A percentile compares a stretch with the other conserved stretches of the same genome.
phyloP scores from a whole-genome alignment of 2,797 vertebrate species.

The Acrocephalus scirpaceus region DNA sequence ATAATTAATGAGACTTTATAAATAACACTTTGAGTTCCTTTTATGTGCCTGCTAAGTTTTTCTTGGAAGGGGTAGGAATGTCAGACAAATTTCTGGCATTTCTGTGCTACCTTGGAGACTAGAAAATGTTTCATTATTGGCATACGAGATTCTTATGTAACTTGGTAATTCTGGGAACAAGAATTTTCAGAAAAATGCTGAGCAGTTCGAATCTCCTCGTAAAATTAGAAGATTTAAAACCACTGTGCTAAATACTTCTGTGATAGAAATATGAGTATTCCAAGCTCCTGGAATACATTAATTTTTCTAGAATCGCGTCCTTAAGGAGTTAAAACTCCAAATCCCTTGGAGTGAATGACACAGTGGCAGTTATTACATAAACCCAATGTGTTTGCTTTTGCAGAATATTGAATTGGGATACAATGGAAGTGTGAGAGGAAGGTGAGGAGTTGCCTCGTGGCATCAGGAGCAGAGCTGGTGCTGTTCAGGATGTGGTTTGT shows the following conservation, averaged over 20 bases:
- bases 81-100: slow-evolving; percentile 32
- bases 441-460: not conserved
- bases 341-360: accelerated
- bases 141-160: slow-evolving; percentile 47
- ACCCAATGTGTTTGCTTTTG: not conserved
- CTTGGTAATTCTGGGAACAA: slow-evolving; percentile 45
- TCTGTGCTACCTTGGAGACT: slow-evolving; percentile 62
- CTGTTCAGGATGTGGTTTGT: not conserved
- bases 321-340: not conserved
- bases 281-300: not conserved
- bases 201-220: not conserved
- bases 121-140: slow-evolving; percentile 49
- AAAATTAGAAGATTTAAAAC: not conserved
- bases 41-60: not conserved
- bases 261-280: not conserved
- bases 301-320: not conserved
- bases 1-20: not conserved
- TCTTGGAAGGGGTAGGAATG: not conserved
- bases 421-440: not conserved
- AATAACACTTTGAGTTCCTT: not conserved
- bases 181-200: slow-evolving; percentile 45
- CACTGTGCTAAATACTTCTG: not conserved
- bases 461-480: not conserved
- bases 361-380: not conserved
- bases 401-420: not conserved